Evolutionary conservation across 2,888 invertebrate species (phyloP), one percentile per base, ranked within the genome.

Genomic region (Synergus japonicus): DNA sequence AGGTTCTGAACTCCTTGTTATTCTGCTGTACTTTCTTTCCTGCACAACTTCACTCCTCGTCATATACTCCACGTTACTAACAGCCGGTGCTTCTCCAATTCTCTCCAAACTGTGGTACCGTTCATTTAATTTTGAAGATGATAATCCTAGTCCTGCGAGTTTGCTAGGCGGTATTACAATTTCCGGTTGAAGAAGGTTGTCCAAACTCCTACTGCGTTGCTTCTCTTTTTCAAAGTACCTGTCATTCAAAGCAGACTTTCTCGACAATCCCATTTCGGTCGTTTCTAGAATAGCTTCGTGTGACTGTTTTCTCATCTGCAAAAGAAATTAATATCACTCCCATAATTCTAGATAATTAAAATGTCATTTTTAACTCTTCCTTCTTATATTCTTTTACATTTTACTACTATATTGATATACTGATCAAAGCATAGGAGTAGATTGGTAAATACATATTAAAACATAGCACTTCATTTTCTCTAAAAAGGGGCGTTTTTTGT

Each of bases 181-280:
- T 79, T 92, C 92, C 43, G 95, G 94, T 83, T 95, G 95, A 10
- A 97, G 90, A 1, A 97, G 92, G 90, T 97, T 97, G 89, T 97
- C 97, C 79, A 97, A 92, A 54, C 97, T 97, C 85, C 96, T 93
- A 77, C 97, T 97, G 15, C 97, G 94, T 9, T 96, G 95, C 92
- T 97, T 97, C 86, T 97, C 97, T 65, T 92, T 93, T 84, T 97
- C 97, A 89, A 98, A 98, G 91, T 98, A 98, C 85, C 98, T 94
- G 86, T 97, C 97, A 89, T 98, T 98, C 2, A 98, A 91, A 0
- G 97, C 97, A 0, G 97, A 97, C 87, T 95, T 96, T 79, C 97
- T 92, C 0, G 97, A 97, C 0, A 97, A 92, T 15, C 93, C 93
- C 78, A 91, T 91, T 83, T 93, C 92, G 12, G 89, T 86, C 4